A percentile compares a stretch with the other conserved stretches of the same genome.
phyloP scores from a whole-genome alignment of 1,140 invertebrate genomes.

The Drosophila nasuta region DNA sequence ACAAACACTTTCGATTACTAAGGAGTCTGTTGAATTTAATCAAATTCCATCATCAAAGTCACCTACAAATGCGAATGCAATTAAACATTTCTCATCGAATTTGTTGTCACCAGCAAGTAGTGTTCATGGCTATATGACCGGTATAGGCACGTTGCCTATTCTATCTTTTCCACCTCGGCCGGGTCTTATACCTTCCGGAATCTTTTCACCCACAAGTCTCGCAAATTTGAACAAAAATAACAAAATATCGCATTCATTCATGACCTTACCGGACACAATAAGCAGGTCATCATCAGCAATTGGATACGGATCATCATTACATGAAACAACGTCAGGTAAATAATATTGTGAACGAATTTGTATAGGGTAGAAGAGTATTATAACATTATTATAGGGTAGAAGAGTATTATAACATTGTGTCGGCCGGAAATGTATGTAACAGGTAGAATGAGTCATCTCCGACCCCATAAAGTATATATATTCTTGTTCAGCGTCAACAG shows the following conservation, averaged over 20 bases:
- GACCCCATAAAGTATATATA: too few relatives aligned
- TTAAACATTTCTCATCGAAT: background rate
- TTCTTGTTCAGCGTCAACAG: too few relatives aligned
- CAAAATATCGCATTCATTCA: constrained; percentile 51
- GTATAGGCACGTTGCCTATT: constrained; percentile 33
- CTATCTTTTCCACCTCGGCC: constrained; percentile 87
- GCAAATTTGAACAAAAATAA: constrained; percentile 41
- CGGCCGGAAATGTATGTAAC: too few relatives aligned
- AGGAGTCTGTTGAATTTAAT: background rate
- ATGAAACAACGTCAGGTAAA: constrained; percentile 6
- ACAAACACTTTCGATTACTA: background rate
- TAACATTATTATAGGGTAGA: too few relatives aligned
- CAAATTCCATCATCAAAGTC: constrained; percentile 1
- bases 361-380: too few relatives aligned
- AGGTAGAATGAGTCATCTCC: too few relatives aligned
- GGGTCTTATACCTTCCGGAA: constrained; percentile 88
- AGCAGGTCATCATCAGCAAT: background rate
- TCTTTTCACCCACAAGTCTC: constrained; percentile 80
- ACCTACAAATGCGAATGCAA: background rate
- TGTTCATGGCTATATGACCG: constrained; percentile 11
- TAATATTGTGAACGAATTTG: background rate
- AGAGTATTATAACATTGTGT: too few relatives aligned
- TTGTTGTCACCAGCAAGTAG: background rate
- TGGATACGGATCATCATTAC: background rate
- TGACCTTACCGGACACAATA: constrained; percentile 32